A percentile compares a stretch with the other conserved stretches of the same genome.
These are phyloP conservation scores for Orchesellides sinensis DNA, from an alignment of 2,888 invertebrate species.

Conservation along the genomic window DNA sequence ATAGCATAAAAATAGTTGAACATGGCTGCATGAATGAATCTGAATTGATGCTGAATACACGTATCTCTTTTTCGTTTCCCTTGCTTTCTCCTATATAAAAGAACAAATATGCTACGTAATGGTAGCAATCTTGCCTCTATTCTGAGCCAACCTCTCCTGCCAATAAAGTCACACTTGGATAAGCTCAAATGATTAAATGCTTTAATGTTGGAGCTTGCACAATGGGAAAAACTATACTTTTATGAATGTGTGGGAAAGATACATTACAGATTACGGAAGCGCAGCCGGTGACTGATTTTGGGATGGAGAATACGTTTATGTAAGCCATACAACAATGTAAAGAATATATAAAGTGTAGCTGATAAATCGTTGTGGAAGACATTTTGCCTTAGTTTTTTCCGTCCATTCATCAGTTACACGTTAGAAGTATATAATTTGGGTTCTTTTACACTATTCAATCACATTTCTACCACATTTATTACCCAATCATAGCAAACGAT, in stretches of 20 bases:
- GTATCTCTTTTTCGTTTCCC: neutral
- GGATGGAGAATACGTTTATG: no score
- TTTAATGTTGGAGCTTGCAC: neutral
- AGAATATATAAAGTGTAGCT: no score
- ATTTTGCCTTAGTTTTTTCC: no score
- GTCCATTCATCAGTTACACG: no score
- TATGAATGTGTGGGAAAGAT: neutral
- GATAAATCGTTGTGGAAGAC: no score
- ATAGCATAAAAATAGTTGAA: neutral
- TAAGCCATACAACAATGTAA: no score
- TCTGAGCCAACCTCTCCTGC: neutral
- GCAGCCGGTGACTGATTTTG: no score
- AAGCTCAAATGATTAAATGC: slow-evolving; percentile 27
- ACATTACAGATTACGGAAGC: no score
- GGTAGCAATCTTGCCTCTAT: neutral
- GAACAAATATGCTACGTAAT: slow-evolving; percentile 19
- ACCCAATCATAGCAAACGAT: no score
- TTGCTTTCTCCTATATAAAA: neutral
- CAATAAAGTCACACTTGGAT: slow-evolving; percentile 18
- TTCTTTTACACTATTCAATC: no score
- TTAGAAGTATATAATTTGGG: no score
- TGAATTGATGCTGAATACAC: neutral
- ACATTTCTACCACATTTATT: no score
- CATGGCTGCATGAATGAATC: slow-evolving; percentile 14
- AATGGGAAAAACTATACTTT: neutral